These are phyloP conservation scores for Ceratitis capitata DNA, from an alignment of 1,140 invertebrate species.

Conservation along the genomic window DNA sequence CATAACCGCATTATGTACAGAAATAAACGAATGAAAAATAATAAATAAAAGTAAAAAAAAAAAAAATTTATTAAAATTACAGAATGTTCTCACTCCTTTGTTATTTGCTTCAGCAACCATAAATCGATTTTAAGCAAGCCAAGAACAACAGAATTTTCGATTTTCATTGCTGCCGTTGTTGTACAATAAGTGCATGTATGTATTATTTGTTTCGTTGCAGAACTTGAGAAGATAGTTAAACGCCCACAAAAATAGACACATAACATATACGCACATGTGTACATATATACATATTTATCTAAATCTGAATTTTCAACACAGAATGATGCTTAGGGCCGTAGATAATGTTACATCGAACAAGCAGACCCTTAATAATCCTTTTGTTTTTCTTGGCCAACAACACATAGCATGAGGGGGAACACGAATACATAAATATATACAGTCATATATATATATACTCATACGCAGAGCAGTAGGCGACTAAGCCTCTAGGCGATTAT, in stretches of 20 bases:
- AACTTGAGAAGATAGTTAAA: background rate
- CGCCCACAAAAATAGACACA: background rate
- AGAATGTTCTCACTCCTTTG: background rate
- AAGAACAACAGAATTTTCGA: background rate
- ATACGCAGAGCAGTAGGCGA: background rate
- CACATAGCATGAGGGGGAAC: background rate
- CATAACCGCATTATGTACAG: background rate
- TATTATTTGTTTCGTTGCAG: background rate
- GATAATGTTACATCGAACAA: background rate
- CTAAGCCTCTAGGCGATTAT: constrained; percentile 36
- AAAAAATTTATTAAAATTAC: background rate
- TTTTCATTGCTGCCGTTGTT: background rate
- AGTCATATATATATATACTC: background rate
- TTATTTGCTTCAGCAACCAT: background rate
- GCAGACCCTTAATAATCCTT: background rate
- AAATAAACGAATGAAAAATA: background rate
- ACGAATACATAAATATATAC: background rate
- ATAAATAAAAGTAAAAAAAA: background rate
- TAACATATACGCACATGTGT: background rate
- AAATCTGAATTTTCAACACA: too few species aligned
- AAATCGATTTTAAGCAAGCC: constrained; percentile 32
- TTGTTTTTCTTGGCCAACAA: background rate
- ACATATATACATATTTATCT: too few species aligned
- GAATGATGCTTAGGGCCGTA: background rate
- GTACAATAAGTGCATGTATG: background rate